Conservation (phyloP, 2,797 vertebrate species). For the Heteromormyrus szaboi region DNA sequence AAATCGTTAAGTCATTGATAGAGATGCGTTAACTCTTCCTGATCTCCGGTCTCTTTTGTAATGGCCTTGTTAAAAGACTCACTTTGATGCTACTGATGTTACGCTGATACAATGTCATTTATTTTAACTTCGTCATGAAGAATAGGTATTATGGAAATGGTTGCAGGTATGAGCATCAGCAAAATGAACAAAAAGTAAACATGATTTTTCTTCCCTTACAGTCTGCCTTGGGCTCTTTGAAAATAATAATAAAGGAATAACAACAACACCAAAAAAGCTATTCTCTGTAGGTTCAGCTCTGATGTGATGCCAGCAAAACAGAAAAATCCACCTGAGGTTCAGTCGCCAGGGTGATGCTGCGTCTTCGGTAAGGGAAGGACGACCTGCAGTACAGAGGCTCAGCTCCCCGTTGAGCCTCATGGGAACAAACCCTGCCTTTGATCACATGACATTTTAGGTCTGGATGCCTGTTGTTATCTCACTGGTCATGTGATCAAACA, state of each 20-base stretch:
- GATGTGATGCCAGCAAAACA: background rate
- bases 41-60: background rate
- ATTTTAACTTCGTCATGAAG: background rate
- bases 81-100: background rate
- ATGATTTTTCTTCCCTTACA: background rate
- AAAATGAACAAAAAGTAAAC: background rate
- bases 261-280: background rate
- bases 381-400: background rate
- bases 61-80: background rate
- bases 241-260: background rate
- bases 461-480: background rate
- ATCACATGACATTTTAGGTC: background rate
- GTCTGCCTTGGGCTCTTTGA: background rate
- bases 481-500: background rate
- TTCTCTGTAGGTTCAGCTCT: background rate
- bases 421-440: slow-evolving; percentile 11
- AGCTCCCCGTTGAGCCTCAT: background rate
- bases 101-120: background rate
- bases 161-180: background rate
- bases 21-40: background rate
- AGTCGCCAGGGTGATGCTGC: background rate
- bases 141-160: background rate
- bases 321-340: background rate
- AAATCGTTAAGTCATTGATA: background rate
- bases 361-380: background rate